phyloP scores from a whole-genome alignment of 2,797 vertebrate species.

The Sebastes vulpes region DNA sequence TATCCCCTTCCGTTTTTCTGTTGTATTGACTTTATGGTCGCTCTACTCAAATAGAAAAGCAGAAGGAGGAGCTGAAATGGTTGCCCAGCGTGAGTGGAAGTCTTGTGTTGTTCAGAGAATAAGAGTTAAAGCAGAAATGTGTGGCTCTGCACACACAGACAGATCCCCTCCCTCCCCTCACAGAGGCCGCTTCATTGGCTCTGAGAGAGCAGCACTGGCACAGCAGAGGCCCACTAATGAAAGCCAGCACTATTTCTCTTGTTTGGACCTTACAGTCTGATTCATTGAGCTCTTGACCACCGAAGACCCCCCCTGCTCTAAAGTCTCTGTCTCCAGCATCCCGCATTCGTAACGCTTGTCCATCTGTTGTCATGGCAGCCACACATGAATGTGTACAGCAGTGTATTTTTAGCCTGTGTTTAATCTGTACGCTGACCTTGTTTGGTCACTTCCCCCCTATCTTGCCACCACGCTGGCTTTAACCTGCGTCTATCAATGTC shows the following conservation, averaged over 20 bases:
- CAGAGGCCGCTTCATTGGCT: constrained; percentile 52
- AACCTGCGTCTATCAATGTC: constrained; percentile 65
- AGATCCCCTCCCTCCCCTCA: constrained; percentile 26
- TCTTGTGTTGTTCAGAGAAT: constrained; percentile 14
- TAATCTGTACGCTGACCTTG: constrained; percentile 83
- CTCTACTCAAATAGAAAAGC: not conserved
- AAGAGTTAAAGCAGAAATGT: constrained; percentile 26
- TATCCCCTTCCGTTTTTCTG: not conserved
- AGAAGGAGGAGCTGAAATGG: constrained; percentile 11
- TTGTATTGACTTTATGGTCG: not conserved
- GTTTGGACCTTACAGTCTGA: constrained; percentile 60
- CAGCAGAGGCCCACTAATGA: constrained; percentile 66
- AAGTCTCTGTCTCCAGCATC: constrained; percentile 51
- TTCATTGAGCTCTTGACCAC: constrained; percentile 75
- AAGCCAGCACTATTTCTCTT: constrained; percentile 69
- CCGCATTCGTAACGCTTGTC: constrained; percentile 60
- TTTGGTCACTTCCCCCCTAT: constrained; percentile 71
- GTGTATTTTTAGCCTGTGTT: constrained; percentile 82
- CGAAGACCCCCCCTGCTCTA: constrained; percentile 34
- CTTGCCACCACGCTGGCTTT: constrained; percentile 45
- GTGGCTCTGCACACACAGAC: not conserved
- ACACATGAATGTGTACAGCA: constrained; percentile 57
- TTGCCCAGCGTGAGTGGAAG: constrained; percentile 4
- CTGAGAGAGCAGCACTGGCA: constrained; percentile 45
- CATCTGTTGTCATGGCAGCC: constrained; percentile 83